Evolutionary conservation across 2,797 vertebrate species (phyloP).

Genomic region (Syngnathus rostellatus): DNA sequence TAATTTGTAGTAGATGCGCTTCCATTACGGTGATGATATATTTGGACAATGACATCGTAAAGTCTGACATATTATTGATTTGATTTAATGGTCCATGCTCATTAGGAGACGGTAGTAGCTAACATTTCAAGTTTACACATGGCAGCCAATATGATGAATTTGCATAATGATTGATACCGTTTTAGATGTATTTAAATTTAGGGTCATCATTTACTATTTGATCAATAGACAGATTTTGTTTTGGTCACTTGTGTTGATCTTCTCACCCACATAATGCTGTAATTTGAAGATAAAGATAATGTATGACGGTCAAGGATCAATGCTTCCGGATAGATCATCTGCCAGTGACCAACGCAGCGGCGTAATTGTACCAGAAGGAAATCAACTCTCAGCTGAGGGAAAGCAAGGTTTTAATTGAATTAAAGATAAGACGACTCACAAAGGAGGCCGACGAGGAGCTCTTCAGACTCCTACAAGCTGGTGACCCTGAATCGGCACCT

Average conservation of each 20-base stretch:
- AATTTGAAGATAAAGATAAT: slow-evolving; percentile 12
- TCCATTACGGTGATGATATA: neutral
- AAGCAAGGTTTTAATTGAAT: slow-evolving; percentile 68
- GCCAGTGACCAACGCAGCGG: slow-evolving; percentile 44
- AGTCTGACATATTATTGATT: neutral
- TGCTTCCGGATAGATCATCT: slow-evolving; percentile 50
- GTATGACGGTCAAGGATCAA: slow-evolving; percentile 50
- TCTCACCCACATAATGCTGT: neutral
- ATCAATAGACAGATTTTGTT: neutral
- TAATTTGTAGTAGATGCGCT: too few relatives aligned
- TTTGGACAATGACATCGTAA: neutral
- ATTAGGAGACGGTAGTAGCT: neutral
- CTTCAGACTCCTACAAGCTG: slow-evolving; percentile 56
- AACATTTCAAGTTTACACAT: neutral
- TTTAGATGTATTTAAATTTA: neutral
- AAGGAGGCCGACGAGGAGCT: slow-evolving; percentile 39
- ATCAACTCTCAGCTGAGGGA: slow-evolving; percentile 53
- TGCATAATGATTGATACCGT: neutral
- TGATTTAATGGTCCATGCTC: neutral
- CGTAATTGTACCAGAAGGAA: slow-evolving; percentile 51
- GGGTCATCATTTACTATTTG: neutral
- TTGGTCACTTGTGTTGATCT: neutral
- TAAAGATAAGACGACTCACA: slow-evolving; percentile 51
- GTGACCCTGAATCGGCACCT: slow-evolving; percentile 30
- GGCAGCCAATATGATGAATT: neutral